Percentiles rank a stretch among this genome's conserved stretches.
phyloP scores from a whole-genome alignment of 2,113 vertebrate genomes.

The Ornithorhynchus anatinus region DNA sequence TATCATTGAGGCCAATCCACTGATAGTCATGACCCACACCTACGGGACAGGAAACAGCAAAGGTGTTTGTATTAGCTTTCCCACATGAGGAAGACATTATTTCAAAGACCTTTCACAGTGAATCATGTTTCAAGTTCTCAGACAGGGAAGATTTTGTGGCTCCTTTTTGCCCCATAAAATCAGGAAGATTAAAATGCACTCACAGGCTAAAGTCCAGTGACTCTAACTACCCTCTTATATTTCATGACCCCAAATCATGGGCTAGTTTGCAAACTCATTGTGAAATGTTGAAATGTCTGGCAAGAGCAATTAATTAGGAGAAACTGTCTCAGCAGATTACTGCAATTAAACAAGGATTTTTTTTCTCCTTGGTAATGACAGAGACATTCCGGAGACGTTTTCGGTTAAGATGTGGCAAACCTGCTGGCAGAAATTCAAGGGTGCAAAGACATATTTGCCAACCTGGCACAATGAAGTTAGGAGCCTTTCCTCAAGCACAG shows the following conservation, averaged over 20 bases:
- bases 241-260: neutral
- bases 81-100: conserved; percentile 46
- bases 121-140: conserved; percentile 56
- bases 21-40: conserved; percentile 97
- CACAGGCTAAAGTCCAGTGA: neutral
- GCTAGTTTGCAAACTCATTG: conserved; percentile 1
- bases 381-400: conserved; percentile 4
- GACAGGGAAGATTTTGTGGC: neutral
- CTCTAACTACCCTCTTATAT: neutral
- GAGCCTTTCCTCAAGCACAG: conserved; percentile 14
- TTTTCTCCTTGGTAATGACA: conserved; percentile 11
- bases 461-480: neutral
- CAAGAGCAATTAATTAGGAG: neutral
- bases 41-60: conserved; percentile 62
- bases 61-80: conserved; percentile 37
- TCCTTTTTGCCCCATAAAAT: no score
- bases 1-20: conserved; percentile 98
- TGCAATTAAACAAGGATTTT: neutral
- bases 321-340: neutral
- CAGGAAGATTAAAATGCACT: conserved; percentile 8
- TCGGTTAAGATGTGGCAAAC: neutral
- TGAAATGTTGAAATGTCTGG: accelerated
- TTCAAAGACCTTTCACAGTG: conserved; percentile 39
- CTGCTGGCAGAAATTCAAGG: conserved; percentile 21
- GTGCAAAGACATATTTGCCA: neutral